These are phyloP conservation scores for Hanleya hanleyi DNA, from an alignment of 2,888 invertebrate genomes.

Conservation along the genomic window DNA sequence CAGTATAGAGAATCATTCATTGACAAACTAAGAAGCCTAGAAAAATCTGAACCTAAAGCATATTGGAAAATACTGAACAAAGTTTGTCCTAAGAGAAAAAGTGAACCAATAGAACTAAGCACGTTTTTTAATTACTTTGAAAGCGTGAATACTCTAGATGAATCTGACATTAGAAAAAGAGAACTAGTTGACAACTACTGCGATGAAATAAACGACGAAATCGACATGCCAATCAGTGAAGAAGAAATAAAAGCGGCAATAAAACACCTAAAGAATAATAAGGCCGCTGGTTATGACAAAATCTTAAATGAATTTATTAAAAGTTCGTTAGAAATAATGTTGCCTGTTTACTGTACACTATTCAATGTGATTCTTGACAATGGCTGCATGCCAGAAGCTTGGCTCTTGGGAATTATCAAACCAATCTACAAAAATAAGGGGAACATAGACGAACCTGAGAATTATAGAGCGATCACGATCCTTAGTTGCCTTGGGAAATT, in stretches of 20 bases:
- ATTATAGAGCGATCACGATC: neutral
- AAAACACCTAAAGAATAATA: slow-evolving; percentile 3
- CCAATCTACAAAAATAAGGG: slow-evolving; percentile 1
- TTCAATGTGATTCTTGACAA: slow-evolving; percentile 1
- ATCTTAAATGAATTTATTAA: neutral
- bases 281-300: neutral
- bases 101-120: too few relatives aligned
- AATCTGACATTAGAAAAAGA: too few relatives aligned
- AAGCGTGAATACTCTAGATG: too few relatives aligned
- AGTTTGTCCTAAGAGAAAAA: too few relatives aligned
- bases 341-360: neutral
- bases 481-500: neutral
- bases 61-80: too few relatives aligned
- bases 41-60: too few relatives aligned
- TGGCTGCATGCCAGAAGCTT: neutral
- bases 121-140: too few relatives aligned
- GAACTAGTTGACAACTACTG: too few relatives aligned
- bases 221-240: too few relatives aligned
- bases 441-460: neutral
- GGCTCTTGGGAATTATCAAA: neutral
- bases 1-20: too few relatives aligned
- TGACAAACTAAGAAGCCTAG: too few relatives aligned
- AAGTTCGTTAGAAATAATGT: neutral
- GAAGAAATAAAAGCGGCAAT: neutral
- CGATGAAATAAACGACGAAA: too few relatives aligned